A percentile compares a stretch with the other conserved stretches of the same genome.
phyloP scores from a whole-genome alignment of 2,113 vertebrate genomes.

The Amblyornis subalaris region DNA sequence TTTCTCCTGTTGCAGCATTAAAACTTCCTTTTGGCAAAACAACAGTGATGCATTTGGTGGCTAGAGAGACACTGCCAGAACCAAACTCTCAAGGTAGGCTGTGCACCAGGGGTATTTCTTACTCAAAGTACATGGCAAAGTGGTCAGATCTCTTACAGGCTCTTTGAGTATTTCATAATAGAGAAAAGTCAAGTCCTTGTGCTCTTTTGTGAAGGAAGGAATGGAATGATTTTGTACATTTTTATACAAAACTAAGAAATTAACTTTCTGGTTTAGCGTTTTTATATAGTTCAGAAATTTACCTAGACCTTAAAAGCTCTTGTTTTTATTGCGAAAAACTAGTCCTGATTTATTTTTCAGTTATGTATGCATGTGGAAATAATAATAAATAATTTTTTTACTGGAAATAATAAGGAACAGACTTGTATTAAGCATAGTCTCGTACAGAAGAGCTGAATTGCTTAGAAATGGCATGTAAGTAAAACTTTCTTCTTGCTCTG shows the following conservation, averaged over 20 bases:
- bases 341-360: neutral
- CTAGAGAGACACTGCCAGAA: constrained; percentile 97
- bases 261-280: neutral
- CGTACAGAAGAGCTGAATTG: neutral
- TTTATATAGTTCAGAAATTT: neutral
- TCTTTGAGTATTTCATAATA: neutral
- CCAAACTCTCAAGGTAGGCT: constrained; percentile 97
- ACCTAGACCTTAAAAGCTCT: neutral
- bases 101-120: neutral
- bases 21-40: constrained; percentile 98
- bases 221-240: neutral
- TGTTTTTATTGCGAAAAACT: neutral
- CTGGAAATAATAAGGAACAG: neutral
- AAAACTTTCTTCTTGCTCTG: constrained; percentile 22
- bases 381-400: neutral
- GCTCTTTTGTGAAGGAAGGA: neutral
- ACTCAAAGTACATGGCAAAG: neutral
- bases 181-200: neutral
- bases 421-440: neutral
- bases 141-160: neutral
- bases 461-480: neutral
- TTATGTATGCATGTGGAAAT: neutral
- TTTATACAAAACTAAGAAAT: neutral
- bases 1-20: constrained; percentile 78
- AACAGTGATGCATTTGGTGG: constrained; percentile 99